These are phyloP conservation scores for Lethrus apterus DNA, from an alignment of 1,140 invertebrate genomes.

Conservation along the genomic window DNA sequence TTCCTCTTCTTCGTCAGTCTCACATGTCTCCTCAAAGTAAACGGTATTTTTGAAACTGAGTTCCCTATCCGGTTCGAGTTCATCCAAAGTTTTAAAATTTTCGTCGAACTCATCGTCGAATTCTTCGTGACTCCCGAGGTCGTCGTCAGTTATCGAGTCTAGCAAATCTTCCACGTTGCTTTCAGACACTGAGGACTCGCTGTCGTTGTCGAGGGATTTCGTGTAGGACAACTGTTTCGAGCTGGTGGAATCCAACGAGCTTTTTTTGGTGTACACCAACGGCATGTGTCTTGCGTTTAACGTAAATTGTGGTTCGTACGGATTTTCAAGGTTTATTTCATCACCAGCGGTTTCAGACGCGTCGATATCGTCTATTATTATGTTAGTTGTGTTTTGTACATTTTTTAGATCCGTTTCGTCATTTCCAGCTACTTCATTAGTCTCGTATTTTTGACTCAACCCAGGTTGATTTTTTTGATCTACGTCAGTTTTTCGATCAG, in stretches of 20 bases:
- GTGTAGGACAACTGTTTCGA: constrained; percentile 39
- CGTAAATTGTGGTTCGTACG: not conserved
- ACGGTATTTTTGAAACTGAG: not conserved
- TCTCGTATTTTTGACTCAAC: not conserved
- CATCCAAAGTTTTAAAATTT: constrained; percentile 27
- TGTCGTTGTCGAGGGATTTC: constrained; percentile 43
- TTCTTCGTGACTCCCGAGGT: constrained; percentile 25
- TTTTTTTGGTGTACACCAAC: constrained; percentile 24
- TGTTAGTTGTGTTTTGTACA: too few species aligned
- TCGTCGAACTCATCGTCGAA: constrained; percentile 38
- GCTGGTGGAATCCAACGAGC: constrained; percentile 38
- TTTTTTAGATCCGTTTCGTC: constrained; percentile 5
- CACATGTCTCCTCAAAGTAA: constrained; percentile 32
- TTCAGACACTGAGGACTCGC: constrained; percentile 42
- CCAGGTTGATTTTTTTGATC: constrained; percentile 4
- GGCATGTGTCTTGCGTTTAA: not conserved
- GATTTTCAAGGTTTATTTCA: not conserved
- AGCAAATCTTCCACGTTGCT: constrained; percentile 40
- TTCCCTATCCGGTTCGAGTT: constrained; percentile 1
- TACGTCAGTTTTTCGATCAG: constrained; percentile 7
- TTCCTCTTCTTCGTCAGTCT: constrained; percentile 29
- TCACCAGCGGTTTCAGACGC: too few species aligned
- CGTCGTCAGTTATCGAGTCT: constrained; percentile 32
- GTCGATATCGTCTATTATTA: too few species aligned
- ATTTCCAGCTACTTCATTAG: not conserved